These are phyloP conservation scores for Chaetodon trifascialis DNA, from an alignment of 2,113 vertebrate species.

Conservation along the genomic window DNA sequence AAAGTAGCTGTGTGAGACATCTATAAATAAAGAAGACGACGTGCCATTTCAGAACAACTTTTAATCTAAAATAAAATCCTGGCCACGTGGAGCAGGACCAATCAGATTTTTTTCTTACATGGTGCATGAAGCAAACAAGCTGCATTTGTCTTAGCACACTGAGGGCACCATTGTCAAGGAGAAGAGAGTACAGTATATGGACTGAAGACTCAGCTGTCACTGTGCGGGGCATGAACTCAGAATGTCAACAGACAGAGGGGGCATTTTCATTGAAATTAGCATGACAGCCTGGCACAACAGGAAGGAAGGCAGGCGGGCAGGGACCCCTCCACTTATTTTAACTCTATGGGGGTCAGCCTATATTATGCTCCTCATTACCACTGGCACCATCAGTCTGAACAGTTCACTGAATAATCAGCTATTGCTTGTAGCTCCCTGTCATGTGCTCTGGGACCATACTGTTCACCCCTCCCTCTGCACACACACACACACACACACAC, in stretches of 20 bases:
- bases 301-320: conserved; percentile 5
- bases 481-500: background rate
- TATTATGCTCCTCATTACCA: conserved; percentile 34
- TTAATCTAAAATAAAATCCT: conserved; percentile 34
- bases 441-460: conserved; percentile 62
- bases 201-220: conserved; percentile 69
- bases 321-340: conserved; percentile 42
- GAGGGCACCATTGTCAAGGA: conserved; percentile 72
- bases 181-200: conserved; percentile 55
- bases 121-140: conserved; percentile 74
- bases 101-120: conserved; percentile 37
- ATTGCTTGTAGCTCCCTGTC: conserved; percentile 52
- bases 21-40: background rate
- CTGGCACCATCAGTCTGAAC: conserved; percentile 58
- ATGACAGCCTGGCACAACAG: conserved; percentile 60
- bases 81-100: background rate
- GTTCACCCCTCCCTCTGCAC: background rate
- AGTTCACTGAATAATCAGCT: conserved; percentile 27
- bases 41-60: background rate
- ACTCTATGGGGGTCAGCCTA: conserved; percentile 43
- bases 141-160: conserved; percentile 74
- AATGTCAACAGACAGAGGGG: conserved; percentile 73
- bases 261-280: conserved; percentile 65
- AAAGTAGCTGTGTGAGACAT: background rate
- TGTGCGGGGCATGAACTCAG: conserved; percentile 69